Base-by-base conservation (phyloP, 2,113 vertebrate genomes). In the Cichladusa arquata region DNA sequence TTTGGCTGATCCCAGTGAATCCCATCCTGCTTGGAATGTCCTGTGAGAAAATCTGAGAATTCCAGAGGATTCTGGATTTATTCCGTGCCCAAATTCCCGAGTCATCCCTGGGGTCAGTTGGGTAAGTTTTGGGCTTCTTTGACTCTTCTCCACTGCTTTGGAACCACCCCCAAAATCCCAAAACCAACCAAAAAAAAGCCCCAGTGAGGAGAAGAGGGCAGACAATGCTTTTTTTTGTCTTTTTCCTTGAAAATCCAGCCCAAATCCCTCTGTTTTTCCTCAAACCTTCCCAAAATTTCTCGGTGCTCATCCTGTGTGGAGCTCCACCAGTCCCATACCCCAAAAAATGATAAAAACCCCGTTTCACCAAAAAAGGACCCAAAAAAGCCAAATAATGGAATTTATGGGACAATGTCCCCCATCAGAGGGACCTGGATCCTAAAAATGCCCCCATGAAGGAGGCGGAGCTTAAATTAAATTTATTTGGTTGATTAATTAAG, bases 271-370 rank as follows among this genome's bases (percentile, higher is more conserved):
- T 15, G 7, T 0, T 42, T 76, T 48, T 5, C 58, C 42, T 57
- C 34, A 8, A 23, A 3, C 3, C 11, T 33, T 56, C 65, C 60
- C n/a, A 11, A 23, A 73, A 16, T 45, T 4, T 8, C 2, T 2
- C 2, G 1, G 5, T 5, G 6, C 33, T 45, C 2, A 0, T 18
- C 1, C 1, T 0, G 12, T 2, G 11, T 0, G 3, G 29, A 50
- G 50, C 76, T 54, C 3, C 1, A 2, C 71, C 48, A 18, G 31
- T 38, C 20, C 9, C 0, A 1, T 0, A 2, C 47, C 77, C 58
- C 15, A 6, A 19, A 6, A 13, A 23, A 18, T 0, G 0, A 19
- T 12, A 2, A 28, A 15, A 16, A 9, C 14, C 50, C 29, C 14
- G 5, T 13, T 40, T 36, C 19, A 33, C 24, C 14, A 36, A 71